Evolutionary conservation across 2,113 vertebrate species (phyloP), one percentile per base, ranked within the genome.

Genomic region (Phrynosoma platyrhinos): DNA sequence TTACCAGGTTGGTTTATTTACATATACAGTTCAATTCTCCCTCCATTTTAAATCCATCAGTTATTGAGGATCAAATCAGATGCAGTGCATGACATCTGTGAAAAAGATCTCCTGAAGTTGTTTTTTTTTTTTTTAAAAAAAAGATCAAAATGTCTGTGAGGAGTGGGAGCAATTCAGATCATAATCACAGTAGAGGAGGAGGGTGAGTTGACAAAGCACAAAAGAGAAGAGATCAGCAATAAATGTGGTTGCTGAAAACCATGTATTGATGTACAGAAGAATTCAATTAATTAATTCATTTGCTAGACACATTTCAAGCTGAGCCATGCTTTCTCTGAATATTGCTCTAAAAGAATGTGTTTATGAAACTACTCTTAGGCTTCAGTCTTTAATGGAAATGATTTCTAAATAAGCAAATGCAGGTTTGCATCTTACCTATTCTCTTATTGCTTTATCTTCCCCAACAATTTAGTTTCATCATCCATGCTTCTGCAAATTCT

Each of bases 1-100:
- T 93, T 94, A 75, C 92, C 84, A 23, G 87, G 47, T 89, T 75
- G 62, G 18, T 86, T 93, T 93, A 75, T 86, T 79, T 92, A 93
- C 93, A 77, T 91, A 82, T 90, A 90, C 86, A 32, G 75, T 95
- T 87, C 83, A 87, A 87, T 13, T 89, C 66, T 82, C 80, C 42
- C 88, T 27, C 89, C 42, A 1, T 53, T 76, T 47, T 86, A 64
- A 87, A 91, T 62, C 25, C 64, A 92, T 69, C 76, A 83, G 58
- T 30, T 42, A 77, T 90, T 94, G 93, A 90, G 74, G 32, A 58
- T 7, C 62, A 66, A 66, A 68, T 27, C 12, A 6, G 32, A 42
- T 66, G 32, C 66, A 25, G 68, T 82, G 7, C 1, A 27, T 10
- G 58, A 42, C 21, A 32, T 47, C 21, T 47, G 62, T 42, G 66